Evolutionary conservation across 1,140 invertebrate genomes (phyloP), one percentile per base, ranked within the genome.

Genomic region (Drosophila novamexicana): DNA sequence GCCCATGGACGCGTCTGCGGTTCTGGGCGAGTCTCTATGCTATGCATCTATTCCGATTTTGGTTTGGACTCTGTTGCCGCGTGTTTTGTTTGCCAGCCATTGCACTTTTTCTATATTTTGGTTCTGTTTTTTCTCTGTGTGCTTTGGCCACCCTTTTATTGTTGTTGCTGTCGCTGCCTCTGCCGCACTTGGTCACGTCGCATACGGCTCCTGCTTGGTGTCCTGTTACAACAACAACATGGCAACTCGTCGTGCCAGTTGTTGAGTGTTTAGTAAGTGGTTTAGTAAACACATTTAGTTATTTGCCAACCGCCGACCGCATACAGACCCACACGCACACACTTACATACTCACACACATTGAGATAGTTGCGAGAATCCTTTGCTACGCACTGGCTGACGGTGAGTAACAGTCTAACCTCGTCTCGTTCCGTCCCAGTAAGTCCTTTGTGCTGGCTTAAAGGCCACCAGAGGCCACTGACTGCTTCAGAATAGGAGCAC

Each of bases 251-350:
- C 45, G 29, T 68, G 69, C 76, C 76, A 88, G 83, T 89, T 65
- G 85, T 81, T 84, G 84, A 90, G 84, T 89, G 84, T 90, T 89
- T 89, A 89, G 85, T 89, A 89, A 89, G 84, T 89, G 84, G 84
- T 90, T 89, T 89, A 89, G 84, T 90, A 89, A 89, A 89, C 84
- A 89, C 84, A 89, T 89, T 89, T 89, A 89, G 84, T 84, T 89
- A 81, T 89, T 89, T 90, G 81, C 85, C 56, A 69, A 79, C 78
- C 58, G 81, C 69, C 67, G 70, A 85, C 67, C 83, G 54, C 62
- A 63, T 56, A 47, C 65, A 52, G 40, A 70, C 64, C 65, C 64
- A 59, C 64, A 76, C 65, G 52, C 62, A 64, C 37, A 52, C 59
- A 62, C 16, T 16, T 18, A 2, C 45, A 59, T 47, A 66, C 57